Evolutionary conservation across 2,888 invertebrate genomes (phyloP), one percentile per base, ranked within the genome.

Genomic region (Andrena bicolor): DNA sequence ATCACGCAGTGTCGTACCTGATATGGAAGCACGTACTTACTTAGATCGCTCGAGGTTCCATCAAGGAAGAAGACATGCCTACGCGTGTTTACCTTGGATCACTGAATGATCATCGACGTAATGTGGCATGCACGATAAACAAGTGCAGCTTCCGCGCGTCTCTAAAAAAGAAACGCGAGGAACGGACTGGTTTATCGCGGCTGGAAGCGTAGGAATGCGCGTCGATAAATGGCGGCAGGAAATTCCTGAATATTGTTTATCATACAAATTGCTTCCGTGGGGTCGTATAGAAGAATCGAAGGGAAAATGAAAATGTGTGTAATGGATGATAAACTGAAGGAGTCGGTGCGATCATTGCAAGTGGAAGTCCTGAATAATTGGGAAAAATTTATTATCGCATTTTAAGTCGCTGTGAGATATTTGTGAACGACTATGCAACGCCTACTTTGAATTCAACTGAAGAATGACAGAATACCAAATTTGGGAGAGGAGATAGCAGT

Each of bases 21-120:
- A 87, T 86, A 87, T 86, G 86, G 86, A 56, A 32, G 56, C 61
- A 73, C 41, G 53, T 72, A 41, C 41, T 41, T 72, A 41, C 41
- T 41, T 41, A 35, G 53, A 65, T 85, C 77, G 49, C 35, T 10
- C 71, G 73, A 69, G 76, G 68, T 69, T 64, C 56, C 70, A 79
- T 87, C 78, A 72, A 85, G 83, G 80, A 87, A 83, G 84, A 84
- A 70, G 85, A 73, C 53, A 75, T 80, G 53, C 86, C 87, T 83
- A 85, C 83, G 78, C 86, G 32, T 32, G 56, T 68, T 82, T 64
- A 71, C 76, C 75, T 82, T 80, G 75, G 74, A 84, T 78, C 56
- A 16, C 56, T 64, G 53, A 32, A 64, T 60, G 71, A 82, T 82
- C 72, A 71, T 73, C 66, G 8, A 73, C 30, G 28, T 32, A 58